These are phyloP conservation scores for Amphibalanus amphitrite DNA, from an alignment of 1,140 invertebrate genomes.

Conservation along the genomic window DNA sequence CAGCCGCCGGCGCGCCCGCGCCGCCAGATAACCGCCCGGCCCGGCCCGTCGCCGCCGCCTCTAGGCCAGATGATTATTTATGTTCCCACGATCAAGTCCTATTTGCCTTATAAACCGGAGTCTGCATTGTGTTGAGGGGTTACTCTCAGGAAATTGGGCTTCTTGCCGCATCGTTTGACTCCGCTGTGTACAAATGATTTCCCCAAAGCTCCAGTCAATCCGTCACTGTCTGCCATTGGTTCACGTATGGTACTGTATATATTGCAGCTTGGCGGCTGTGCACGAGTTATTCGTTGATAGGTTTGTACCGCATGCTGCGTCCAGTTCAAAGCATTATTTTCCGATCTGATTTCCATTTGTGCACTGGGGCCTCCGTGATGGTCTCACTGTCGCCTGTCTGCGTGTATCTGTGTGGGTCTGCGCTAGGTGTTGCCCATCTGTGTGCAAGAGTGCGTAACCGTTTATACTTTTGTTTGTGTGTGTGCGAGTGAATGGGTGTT, in stretches of 20 bases:
- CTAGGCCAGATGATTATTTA: not conserved
- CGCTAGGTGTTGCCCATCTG: too few relatives aligned
- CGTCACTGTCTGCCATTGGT: not conserved
- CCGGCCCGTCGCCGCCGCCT: too few relatives aligned
- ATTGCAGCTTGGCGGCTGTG: not conserved
- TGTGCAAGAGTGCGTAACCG: too few relatives aligned
- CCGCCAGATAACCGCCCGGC: not conserved
- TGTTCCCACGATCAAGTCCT: not conserved
- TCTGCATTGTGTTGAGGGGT: not conserved
- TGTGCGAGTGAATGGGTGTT: too few relatives aligned
- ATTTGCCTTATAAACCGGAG: not conserved
- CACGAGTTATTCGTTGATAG: not conserved
- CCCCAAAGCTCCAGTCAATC: not conserved
- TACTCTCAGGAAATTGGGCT: not conserved
- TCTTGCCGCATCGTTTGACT: not conserved
- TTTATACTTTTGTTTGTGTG: too few relatives aligned
- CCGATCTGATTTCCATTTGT: not conserved
- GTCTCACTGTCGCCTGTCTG: too few relatives aligned
- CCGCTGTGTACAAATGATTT: not conserved
- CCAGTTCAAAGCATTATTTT: constrained; percentile 1
- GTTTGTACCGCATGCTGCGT: not conserved
- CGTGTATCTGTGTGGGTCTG: too few relatives aligned
- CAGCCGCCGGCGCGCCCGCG: too few relatives aligned
- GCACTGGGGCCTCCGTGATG: too few relatives aligned
- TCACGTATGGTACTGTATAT: not conserved